Base-by-base conservation (phyloP, 2,113 vertebrate species). In the Hylia prasina region DNA sequence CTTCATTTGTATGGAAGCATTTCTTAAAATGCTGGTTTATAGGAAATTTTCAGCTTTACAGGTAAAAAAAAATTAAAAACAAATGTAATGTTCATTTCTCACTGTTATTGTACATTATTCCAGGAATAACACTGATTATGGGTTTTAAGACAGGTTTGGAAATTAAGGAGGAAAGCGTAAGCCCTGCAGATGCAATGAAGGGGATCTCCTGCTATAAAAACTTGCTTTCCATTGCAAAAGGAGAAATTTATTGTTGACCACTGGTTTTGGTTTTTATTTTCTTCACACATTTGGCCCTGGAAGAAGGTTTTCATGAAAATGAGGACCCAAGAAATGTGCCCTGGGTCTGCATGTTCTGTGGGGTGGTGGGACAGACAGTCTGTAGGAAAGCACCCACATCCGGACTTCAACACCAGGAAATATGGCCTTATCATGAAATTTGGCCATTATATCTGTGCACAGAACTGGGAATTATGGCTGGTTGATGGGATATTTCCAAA, bases 31-130 rank as follows among this genome's bases (percentile, higher is more conserved):
- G 0, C 16, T 91, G 70, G 7, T 85, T 60, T 79, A 4, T 39
- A 60, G 42, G 27, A 77, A 68, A 37, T 47, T 53, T 82, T 90
- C 24, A 68, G 18, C 33, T 77, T 77, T 54, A 23, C 14, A 37
- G n/a, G 11, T 61, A 9, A 78, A 80, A 65, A 70, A 30, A 39
- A 1, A 1, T 1, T 1, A 6, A n/a, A 69, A 57, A 0, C 10
- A 73, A 50, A 73, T 45, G 1, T 44, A 24, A 2, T 58, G 16
- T 17, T 68, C 2, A 42, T 83, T 94, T 87, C 21, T 68, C 69
- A 40, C 25, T 89, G 13, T 54, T 40, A 4, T 1, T 39, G 25
- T 48, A 39, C 15, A 19, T 84, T 23, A 40, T 57, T 47, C 12
- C 24, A 66, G 82, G 42, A 72, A 50, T 77, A 76, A 54, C 14